phyloP scores from a whole-genome alignment of 2,113 vertebrate species.

The Colaptes auratus region DNA sequence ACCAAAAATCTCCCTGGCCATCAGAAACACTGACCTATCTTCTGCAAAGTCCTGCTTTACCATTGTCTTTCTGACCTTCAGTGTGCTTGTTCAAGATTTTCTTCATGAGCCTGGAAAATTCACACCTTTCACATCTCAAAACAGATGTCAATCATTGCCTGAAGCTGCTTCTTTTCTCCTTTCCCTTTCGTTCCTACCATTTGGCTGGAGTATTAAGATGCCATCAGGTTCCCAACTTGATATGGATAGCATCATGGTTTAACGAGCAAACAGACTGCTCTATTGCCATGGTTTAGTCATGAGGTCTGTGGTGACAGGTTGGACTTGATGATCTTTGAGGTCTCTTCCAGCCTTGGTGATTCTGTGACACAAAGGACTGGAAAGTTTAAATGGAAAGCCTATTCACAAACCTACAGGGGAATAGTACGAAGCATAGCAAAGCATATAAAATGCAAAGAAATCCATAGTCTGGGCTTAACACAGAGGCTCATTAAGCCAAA shows the following conservation, averaged over 20 bases:
- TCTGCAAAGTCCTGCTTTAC: not conserved
- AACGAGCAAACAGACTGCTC: too few relatives aligned
- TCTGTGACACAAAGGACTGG: too few relatives aligned
- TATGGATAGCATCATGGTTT: not conserved
- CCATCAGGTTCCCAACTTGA: not conserved
- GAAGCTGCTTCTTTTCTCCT: not conserved
- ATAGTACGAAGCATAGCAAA: too few relatives aligned
- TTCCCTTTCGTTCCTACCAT: not conserved
- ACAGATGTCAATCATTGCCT: not conserved
- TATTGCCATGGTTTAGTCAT: too few relatives aligned
- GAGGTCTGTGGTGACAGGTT: too few relatives aligned
- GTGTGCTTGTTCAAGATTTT: not conserved
- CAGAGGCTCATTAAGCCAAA: too few relatives aligned
- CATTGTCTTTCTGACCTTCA: not conserved
- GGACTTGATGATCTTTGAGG: too few relatives aligned
- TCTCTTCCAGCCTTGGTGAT: too few relatives aligned
- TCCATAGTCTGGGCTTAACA: too few relatives aligned
- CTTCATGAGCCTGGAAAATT: not conserved
- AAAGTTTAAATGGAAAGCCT: too few relatives aligned
- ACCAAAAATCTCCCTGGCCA: not conserved
- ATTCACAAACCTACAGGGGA: too few relatives aligned
- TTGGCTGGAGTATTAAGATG: not conserved
- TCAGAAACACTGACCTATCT: not conserved
- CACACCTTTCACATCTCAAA: not conserved
- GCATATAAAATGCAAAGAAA: too few relatives aligned